Percentiles rank a stretch among this genome's conserved stretches.
Conservation (phyloP, 2,113 vertebrate genomes). For the Galemys pyrenaicus region DNA sequence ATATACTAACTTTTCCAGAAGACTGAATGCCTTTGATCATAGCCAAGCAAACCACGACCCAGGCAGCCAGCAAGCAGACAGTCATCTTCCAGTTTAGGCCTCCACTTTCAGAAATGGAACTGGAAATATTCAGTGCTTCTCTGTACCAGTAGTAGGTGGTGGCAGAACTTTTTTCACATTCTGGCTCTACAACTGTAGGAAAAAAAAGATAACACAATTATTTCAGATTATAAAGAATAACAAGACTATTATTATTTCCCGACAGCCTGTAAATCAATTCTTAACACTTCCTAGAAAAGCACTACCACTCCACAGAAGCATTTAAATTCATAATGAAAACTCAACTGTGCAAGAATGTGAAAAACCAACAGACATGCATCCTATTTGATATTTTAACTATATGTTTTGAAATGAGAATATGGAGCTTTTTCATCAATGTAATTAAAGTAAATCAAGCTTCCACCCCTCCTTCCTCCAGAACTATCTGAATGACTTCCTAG, state of each 20-base stretch:
- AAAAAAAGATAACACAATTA: conserved; percentile 18
- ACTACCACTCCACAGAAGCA: neutral
- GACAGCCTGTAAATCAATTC: neutral
- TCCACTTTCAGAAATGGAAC: conserved; percentile 93
- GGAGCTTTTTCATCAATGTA: neutral
- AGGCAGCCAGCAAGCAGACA: conserved; percentile 92
- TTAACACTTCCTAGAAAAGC: conserved; percentile 2
- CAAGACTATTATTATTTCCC: neutral
- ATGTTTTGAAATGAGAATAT: neutral
- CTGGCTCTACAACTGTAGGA: conserved; percentile 92
- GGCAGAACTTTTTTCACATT: conserved; percentile 97
- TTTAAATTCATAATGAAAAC: neutral
- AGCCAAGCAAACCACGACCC: conserved; percentile 96
- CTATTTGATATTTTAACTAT: neutral
- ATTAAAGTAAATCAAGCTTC: neutral
- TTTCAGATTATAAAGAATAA: neutral
- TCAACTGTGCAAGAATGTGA: neutral
- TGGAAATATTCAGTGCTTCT: conserved; percentile 94
- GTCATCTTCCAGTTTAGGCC: conserved; percentile 99
- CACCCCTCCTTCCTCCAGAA: neutral
- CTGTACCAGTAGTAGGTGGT: conserved; percentile 99
- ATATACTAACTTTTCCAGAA: conserved; percentile 94
- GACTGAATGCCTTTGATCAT: conserved; percentile 99
- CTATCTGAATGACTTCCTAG: neutral
- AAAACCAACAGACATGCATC: neutral